Evolutionary conservation across 2,888 invertebrate species (phyloP).

Genomic region (Pyrocoelia pectoralis): DNA sequence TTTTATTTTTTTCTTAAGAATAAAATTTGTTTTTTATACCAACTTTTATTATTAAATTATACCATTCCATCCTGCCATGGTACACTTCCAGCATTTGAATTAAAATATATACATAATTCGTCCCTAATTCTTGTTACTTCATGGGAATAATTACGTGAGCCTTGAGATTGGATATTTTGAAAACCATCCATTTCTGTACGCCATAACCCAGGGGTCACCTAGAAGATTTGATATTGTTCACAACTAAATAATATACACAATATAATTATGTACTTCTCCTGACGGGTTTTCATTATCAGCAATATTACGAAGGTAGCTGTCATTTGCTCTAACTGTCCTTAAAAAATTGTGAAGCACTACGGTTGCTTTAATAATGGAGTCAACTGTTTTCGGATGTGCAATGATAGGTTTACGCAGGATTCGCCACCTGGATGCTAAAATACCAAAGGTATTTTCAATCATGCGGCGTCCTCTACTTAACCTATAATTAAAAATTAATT

Average conservation of each 20-base stretch:
- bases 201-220: too few species aligned
- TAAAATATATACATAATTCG: background rate
- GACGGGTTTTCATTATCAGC: background rate
- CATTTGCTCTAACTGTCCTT: background rate
- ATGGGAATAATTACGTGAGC: background rate
- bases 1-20: background rate
- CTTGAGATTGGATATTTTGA: slow-evolving; percentile 5
- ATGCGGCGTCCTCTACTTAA: background rate
- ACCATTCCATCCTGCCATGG: slow-evolving; percentile 2
- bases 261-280: background rate
- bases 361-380: background rate
- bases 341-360: slow-evolving; percentile 6
- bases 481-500: slow-evolving; percentile 7
- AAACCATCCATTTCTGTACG: too few species aligned
- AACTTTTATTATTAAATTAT: background rate
- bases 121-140: background rate
- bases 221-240: too few species aligned
- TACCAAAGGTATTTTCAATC: background rate
- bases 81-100: background rate
- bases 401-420: too few species aligned
- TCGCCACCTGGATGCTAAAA: background rate
- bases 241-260: background rate
- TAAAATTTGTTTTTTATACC: background rate
- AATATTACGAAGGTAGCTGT: background rate
- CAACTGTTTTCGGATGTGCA: too few species aligned